Percentiles rank a stretch among this genome's conserved stretches.
These are phyloP conservation scores for Pardosa pseudoannulata DNA, from an alignment of 2,888 invertebrate genomes.

Conservation along the genomic window DNA sequence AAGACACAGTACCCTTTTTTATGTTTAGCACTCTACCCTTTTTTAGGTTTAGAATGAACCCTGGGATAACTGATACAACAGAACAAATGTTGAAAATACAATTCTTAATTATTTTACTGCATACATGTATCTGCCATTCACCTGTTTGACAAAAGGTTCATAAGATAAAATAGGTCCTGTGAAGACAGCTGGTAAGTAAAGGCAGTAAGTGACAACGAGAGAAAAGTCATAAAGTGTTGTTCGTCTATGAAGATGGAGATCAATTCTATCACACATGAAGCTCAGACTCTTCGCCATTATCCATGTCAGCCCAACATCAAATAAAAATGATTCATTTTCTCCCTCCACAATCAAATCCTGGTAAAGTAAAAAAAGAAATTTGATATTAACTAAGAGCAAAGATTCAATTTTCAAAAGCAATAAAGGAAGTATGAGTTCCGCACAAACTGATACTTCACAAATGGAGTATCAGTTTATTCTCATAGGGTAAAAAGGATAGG, in stretches of 20 bases:
- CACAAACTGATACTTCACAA: no score
- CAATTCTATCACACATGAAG: constrained; percentile 81
- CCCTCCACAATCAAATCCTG: neutral
- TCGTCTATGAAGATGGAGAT: constrained; percentile 30
- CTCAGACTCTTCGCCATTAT: constrained; percentile 83
- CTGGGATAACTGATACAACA: no score
- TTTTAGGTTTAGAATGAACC: no score
- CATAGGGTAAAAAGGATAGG: no score
- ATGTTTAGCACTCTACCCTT: no score
- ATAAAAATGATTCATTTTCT: constrained; percentile 72
- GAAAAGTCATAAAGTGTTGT: constrained; percentile 74
- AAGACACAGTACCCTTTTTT: no score
- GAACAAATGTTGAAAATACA: neutral
- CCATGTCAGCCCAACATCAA: constrained; percentile 85
- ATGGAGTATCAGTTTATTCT: no score
- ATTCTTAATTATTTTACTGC: no score
- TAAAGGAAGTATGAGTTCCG: no score
- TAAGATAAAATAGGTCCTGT: constrained; percentile 90
- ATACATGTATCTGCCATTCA: constrained; percentile 75
- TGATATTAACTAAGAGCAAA: no score
- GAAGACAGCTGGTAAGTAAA: constrained; percentile 90
- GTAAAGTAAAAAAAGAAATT: constrained; percentile 20
- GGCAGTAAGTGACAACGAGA: constrained; percentile 84
- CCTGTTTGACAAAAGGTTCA: constrained; percentile 82
- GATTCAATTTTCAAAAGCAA: no score